Evolutionary conservation across 2,113 vertebrate genomes (phyloP).

Genomic region (Nematolebias whitei): DNA sequence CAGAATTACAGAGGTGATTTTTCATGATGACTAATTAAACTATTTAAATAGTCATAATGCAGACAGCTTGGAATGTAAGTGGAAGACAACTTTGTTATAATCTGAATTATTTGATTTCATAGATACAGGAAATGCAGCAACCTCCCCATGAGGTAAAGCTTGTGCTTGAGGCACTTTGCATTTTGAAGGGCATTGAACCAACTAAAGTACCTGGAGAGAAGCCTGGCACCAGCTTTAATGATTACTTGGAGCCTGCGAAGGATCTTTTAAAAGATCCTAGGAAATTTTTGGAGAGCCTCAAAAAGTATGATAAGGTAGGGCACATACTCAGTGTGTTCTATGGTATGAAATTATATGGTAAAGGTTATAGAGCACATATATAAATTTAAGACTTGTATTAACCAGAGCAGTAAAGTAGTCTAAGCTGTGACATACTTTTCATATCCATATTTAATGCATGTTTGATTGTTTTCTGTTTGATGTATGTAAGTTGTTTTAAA

Average conservation of each 20-base stretch:
- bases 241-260: constrained; percentile 93
- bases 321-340: not conserved
- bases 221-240: constrained; percentile 88
- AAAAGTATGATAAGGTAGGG: constrained; percentile 76
- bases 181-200: constrained; percentile 90
- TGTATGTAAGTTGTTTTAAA: not conserved
- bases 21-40: not conserved
- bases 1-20: constrained; percentile 88
- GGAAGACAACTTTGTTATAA: not conserved
- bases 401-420: no score
- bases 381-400: no score
- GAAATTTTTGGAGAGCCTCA: constrained; percentile 87
- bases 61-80: no score
- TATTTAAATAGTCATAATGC: no score
- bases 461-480: not conserved
- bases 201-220: constrained; percentile 88
- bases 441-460: not conserved
- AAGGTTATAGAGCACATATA: no score
- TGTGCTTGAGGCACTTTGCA: constrained; percentile 92
- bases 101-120: not conserved
- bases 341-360: no score
- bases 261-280: constrained; percentile 88
- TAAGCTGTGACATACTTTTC: not conserved
- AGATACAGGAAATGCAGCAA: constrained; percentile 90
- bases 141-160: constrained; percentile 88